These are phyloP conservation scores for Mola mola DNA, from an alignment of 2,113 vertebrate genomes.

Conservation along the genomic window DNA sequence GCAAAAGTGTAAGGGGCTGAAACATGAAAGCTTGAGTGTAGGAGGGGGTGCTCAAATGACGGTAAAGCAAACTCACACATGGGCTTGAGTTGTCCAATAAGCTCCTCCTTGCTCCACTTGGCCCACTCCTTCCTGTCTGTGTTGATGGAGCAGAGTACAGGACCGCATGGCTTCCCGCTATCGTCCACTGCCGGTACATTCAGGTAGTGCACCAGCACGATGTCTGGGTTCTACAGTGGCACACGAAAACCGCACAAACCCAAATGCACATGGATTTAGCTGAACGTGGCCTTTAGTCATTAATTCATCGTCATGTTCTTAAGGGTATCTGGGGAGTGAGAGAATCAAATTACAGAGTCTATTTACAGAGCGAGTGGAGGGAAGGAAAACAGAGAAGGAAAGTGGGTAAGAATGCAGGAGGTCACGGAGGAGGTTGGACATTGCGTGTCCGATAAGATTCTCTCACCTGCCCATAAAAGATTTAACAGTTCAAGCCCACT, in stretches of 20 bases:
- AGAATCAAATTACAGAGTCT: conserved; percentile 27
- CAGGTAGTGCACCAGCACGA: conserved; percentile 98
- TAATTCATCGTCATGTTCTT: conserved; percentile 19
- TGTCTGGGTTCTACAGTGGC: conserved; percentile 91
- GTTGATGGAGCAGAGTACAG: conserved; percentile 98
- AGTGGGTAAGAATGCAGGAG: conserved; percentile 55
- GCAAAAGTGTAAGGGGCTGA: conserved; percentile 25
- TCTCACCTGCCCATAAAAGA: conserved; percentile 78
- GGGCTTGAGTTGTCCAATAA: conserved; percentile 97
- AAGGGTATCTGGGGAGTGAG: conserved; percentile 1
- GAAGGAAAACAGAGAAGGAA: conserved; percentile 32
- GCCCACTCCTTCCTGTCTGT: conserved; percentile 99
- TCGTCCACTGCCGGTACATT: conserved; percentile 98
- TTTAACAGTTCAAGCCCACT: conserved; percentile 73
- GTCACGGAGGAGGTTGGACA: conserved; percentile 65
- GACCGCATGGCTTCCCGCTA: conserved; percentile 96
- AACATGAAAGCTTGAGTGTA: conserved; percentile 28
- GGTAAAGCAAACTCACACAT: conserved; percentile 91
- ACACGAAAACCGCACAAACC: conserved; percentile 42
- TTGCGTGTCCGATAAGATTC: conserved; percentile 75
- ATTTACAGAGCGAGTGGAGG: conserved; percentile 36
- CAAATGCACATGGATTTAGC: conserved; percentile 28
- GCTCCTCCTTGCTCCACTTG: conserved; percentile 98
- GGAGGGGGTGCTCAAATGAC: conserved; percentile 19
- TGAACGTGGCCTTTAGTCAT: conserved; percentile 19